A percentile compares a stretch with the other conserved stretches of the same genome.
phyloP scores from a whole-genome alignment of 2,113 vertebrate species.

The Lampris megalopsis region DNA sequence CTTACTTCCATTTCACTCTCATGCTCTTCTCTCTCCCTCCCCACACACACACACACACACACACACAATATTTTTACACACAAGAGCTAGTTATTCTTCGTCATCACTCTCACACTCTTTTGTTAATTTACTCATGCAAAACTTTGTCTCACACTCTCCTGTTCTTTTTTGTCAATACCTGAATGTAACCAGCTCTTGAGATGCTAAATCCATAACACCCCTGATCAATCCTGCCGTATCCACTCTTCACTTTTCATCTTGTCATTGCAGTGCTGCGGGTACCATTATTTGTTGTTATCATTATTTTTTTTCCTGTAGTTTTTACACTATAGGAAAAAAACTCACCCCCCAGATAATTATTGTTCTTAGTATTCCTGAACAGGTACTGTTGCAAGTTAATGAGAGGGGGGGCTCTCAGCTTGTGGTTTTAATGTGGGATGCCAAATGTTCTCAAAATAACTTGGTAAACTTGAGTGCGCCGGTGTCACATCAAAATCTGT shows the following conservation, averaged over 20 bases:
- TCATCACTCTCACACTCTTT: background rate
- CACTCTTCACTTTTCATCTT: background rate
- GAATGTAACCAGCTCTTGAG: background rate
- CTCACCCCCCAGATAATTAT: slow-evolving; percentile 50
- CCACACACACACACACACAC: slow-evolving; percentile 1
- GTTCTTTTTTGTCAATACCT: too few species aligned
- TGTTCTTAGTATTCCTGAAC: slow-evolving; percentile 15
- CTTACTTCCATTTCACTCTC: slow-evolving; percentile 4
- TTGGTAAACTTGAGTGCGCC: too few species aligned
- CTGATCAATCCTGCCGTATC: background rate
- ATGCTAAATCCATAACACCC: background rate
- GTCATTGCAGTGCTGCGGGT: too few species aligned
- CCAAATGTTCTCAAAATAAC: background rate
- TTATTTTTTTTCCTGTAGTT: slow-evolving; percentile 9
- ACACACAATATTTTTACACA: background rate
- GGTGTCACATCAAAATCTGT: too few species aligned
- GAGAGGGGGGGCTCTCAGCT: slow-evolving; percentile 28
- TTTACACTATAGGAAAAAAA: slow-evolving; percentile 8
- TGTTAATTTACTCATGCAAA: background rate
- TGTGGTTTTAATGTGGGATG: slow-evolving; percentile 34
- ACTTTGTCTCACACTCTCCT: background rate
- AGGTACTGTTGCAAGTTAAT: slow-evolving; percentile 37
- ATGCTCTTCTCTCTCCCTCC: background rate
- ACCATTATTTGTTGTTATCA: too few species aligned
- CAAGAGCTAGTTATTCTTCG: background rate